Evolutionary conservation across 2,797 vertebrate genomes (phyloP).

Genomic region (Aeoliscus strigatus): DNA sequence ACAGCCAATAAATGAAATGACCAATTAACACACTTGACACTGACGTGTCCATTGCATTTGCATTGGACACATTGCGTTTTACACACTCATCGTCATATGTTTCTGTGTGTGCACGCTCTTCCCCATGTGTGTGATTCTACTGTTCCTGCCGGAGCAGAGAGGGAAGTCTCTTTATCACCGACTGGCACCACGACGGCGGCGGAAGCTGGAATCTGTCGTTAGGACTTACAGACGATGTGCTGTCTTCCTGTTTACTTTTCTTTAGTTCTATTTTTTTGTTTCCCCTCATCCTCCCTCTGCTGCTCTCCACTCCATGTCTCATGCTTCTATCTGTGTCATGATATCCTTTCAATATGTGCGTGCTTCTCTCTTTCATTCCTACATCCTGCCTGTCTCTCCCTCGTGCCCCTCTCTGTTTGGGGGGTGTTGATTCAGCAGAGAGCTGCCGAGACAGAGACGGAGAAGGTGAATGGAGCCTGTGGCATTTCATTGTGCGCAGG

Average conservation of each 20-base stretch:
- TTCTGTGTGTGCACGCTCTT: slow-evolving; percentile 11
- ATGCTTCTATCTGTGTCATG: not conserved
- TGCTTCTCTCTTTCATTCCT: slow-evolving; percentile 6
- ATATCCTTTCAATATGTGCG: slow-evolving; percentile 3
- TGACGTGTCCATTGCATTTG: slow-evolving; percentile 17
- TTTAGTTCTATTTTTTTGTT: not conserved
- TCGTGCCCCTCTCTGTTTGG: slow-evolving; percentile 2
- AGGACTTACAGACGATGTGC: not conserved
- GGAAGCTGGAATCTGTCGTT: slow-evolving; percentile 2
- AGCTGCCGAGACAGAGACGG: slow-evolving; percentile 29
- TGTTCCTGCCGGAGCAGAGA: too few species aligned
- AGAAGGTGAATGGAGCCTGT: slow-evolving; percentile 45
- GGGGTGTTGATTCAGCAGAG: slow-evolving; percentile 32
- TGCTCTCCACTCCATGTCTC: not conserved
- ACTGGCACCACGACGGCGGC: too few species aligned
- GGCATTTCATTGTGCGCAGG: slow-evolving; percentile 31
- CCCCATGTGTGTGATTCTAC: slow-evolving; percentile 5
- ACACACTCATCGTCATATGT: slow-evolving; percentile 17
- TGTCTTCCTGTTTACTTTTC: not conserved
- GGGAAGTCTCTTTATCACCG: too few species aligned
- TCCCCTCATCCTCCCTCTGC: not conserved
- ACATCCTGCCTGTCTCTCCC: not conserved
- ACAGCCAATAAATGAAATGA: slow-evolving; percentile 16
- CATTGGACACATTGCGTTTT: too few species aligned
- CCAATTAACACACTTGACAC: slow-evolving; percentile 9